phyloP scores from a whole-genome alignment of 2,113 vertebrate species.

The Solenodon paradoxus region DNA sequence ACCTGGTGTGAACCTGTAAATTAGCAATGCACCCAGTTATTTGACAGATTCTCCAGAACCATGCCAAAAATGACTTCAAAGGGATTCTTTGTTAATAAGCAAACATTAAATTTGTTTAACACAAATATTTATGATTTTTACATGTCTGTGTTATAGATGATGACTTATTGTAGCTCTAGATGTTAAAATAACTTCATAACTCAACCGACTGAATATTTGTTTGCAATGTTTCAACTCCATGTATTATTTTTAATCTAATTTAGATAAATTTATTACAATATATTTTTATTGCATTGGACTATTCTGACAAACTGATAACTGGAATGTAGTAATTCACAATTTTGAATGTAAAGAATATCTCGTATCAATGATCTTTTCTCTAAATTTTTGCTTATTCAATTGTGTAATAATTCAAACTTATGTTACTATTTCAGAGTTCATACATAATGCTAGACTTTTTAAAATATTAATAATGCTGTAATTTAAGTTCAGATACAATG shows the following conservation, averaged over 20 bases:
- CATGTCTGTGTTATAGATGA: constrained; percentile 69
- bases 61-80: constrained; percentile 73
- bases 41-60: constrained; percentile 63
- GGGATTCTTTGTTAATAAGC: constrained; percentile 75
- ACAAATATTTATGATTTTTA: constrained; percentile 71
- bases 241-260: constrained; percentile 59
- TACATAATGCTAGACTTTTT: constrained; percentile 22
- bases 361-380: constrained; percentile 73
- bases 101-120: constrained; percentile 78
- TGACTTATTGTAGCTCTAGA: too few species aligned
- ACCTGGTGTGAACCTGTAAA: not conserved
- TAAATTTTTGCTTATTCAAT: constrained; percentile 62
- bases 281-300: constrained; percentile 75
- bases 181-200: too few species aligned
- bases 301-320: constrained; percentile 69
- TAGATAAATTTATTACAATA: constrained; percentile 52
- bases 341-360: constrained; percentile 74
- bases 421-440: constrained; percentile 12
- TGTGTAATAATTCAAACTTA: constrained; percentile 21
- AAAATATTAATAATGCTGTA: not conserved
- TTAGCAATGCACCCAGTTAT: not conserved
- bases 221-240: constrained; percentile 53
- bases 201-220: constrained; percentile 49
- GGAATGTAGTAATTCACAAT: constrained; percentile 72
- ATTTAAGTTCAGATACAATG: constrained; percentile 39